phyloP scores from a whole-genome alignment of 2,888 invertebrate species.

The Drosophila neutralis region DNA sequence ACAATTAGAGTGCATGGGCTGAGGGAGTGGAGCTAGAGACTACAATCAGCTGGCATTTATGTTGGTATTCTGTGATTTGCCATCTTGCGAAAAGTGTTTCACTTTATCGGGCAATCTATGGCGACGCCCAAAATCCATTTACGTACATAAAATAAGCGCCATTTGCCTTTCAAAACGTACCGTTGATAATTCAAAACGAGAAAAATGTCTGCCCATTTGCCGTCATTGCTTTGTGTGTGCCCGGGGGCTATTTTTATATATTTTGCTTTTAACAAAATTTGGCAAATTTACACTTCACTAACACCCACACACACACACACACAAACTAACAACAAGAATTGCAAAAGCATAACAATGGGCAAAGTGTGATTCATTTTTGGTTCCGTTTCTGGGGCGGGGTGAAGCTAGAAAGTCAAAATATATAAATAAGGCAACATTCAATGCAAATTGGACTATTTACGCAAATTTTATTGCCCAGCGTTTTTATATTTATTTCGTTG shows the following conservation, averaged over 20 bases:
- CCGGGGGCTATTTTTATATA: slow-evolving; percentile 31
- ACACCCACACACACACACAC: slow-evolving; percentile 24
- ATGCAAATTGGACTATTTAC: slow-evolving; percentile 83
- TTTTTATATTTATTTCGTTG: slow-evolving; percentile 78
- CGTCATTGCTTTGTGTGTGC: slow-evolving; percentile 19
- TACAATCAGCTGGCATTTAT: slow-evolving; percentile 29
- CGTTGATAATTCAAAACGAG: slow-evolving; percentile 58
- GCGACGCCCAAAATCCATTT: slow-evolving; percentile 23
- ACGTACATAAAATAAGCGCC: slow-evolving; percentile 24
- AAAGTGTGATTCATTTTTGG: slow-evolving; percentile 64
- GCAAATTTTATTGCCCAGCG: slow-evolving; percentile 83
- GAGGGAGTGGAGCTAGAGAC: neutral
- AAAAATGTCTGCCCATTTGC: slow-evolving; percentile 40
- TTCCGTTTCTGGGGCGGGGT: neutral
- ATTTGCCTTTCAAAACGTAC: slow-evolving; percentile 52
- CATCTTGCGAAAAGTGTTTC: neutral
- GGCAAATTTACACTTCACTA: slow-evolving; percentile 79
- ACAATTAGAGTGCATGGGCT: slow-evolving; percentile 11
- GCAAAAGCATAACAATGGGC: slow-evolving; percentile 49
- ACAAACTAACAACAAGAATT: slow-evolving; percentile 23
- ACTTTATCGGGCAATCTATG: slow-evolving; percentile 8
- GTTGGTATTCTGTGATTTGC: slow-evolving; percentile 1
- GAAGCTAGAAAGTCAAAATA: slow-evolving; percentile 45
- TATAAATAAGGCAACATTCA: slow-evolving; percentile 77
- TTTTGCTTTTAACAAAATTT: slow-evolving; percentile 73